A percentile compares a stretch with the other conserved stretches of the same genome.
These are phyloP conservation scores for Xenus cinereus DNA, from an alignment of 2,113 vertebrate species.

Conservation along the genomic window DNA sequence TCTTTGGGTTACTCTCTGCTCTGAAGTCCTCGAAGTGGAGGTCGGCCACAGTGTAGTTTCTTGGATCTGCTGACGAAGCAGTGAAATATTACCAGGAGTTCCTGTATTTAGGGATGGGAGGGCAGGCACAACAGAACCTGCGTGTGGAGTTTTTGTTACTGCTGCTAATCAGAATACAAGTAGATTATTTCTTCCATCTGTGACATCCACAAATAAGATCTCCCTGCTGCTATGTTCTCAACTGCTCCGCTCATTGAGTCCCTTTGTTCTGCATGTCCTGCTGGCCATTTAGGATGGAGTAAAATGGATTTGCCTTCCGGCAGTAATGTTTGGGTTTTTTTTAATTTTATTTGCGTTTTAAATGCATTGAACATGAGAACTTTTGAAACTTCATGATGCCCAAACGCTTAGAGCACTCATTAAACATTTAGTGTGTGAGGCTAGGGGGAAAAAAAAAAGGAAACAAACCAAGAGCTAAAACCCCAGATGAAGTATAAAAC, in stretches of 20 bases:
- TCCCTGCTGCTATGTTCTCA: neutral
- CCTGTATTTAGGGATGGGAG: neutral
- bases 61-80: neutral
- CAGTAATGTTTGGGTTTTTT: neutral
- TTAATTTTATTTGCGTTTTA: neutral
- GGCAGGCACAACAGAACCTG: neutral
- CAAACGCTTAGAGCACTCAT: constrained; percentile 10
- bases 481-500: neutral
- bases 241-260: neutral
- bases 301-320: constrained; percentile 5
- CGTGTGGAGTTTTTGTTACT: neutral
- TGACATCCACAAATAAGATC: neutral
- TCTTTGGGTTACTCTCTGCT: neutral
- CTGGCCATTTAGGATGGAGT: neutral
- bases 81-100: neutral
- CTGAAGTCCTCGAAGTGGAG: rapidly evolving
- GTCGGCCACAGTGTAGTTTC: neutral
- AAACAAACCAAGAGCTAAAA: neutral
- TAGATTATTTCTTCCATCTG: neutral
- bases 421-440: neutral
- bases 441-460: neutral
- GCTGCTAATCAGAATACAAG: neutral
- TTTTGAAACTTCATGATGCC: constrained; percentile 13
- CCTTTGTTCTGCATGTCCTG: neutral
- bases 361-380: neutral